Evolutionary conservation across 2,888 invertebrate genomes (phyloP), one percentile per base, ranked within the genome.

Genomic region (Ophraella communa): DNA sequence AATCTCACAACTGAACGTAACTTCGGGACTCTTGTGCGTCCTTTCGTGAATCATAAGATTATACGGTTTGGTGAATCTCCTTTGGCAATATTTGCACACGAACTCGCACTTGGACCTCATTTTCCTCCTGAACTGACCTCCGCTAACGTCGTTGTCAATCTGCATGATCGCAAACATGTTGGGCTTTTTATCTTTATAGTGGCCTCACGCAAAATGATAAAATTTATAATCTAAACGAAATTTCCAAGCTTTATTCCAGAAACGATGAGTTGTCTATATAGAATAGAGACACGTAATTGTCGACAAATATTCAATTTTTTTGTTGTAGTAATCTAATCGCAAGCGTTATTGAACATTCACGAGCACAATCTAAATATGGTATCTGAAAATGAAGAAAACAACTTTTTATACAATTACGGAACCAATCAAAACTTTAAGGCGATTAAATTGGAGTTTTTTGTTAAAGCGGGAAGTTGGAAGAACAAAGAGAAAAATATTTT

Each of bases 41-140:
- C 97, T 89, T 84, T 98, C 98, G 87, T 98, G 98, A 79, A 98
- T 98, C 89, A 98, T 91, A 82, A 98, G 88, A 85, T 98, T 98
- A 87, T 98, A 98, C 74, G 95, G 93, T 86, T 98, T 98, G 81
- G 96, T 97, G 87, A 98, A 98, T 83, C 96, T 91, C 80, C 98
- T 89, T 84, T 94, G 94, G 87, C 98, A 98, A 86, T 93, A 98
- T 84, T 95, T 95, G 90, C 98, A 98, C 82, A 98, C 95, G 85
- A 95, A 98, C 86, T 98, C 96, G 87, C 96, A 96, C 87, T 96
- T 96, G 80, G 93, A 90, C 82, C 94, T 88, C 91, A 92, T 91
- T 86, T 92, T 92, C 85, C 92, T 90, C 85, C 92, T 88, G 86
- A 92, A 92, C 87, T 92, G 91, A 84, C 91, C 87, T 84, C 90